A percentile compares a stretch with the other conserved stretches of the same genome.
phyloP scores from a whole-genome alignment of 2,797 vertebrate genomes.

The Craterocephalus amniculus region DNA sequence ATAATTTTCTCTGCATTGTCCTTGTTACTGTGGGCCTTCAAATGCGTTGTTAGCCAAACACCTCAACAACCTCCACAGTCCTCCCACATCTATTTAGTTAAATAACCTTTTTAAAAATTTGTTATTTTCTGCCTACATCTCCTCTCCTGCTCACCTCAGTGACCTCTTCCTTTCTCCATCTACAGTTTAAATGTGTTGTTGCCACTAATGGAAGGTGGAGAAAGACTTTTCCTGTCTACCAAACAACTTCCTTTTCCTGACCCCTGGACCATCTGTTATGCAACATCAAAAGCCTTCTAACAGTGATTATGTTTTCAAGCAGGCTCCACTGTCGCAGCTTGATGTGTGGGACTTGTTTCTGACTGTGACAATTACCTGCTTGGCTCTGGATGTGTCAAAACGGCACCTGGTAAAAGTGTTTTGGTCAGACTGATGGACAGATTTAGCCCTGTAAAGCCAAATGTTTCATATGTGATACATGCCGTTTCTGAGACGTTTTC shows the following conservation, averaged over 20 bases:
- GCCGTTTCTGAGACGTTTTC: too few species aligned
- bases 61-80: background rate
- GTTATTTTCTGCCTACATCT: conserved; percentile 26
- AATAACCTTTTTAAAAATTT: conserved; percentile 14
- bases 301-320: conserved; percentile 26
- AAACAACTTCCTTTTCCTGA: conserved; percentile 84
- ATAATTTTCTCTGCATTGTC: background rate
- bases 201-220: conserved; percentile 77
- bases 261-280: conserved; percentile 51
- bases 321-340: background rate
- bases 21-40: background rate
- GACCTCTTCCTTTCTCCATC: conserved; percentile 67
- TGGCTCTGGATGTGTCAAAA: background rate
- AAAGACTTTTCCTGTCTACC: conserved; percentile 86
- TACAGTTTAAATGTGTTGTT: conserved; percentile 77
- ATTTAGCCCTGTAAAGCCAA: too few species aligned
- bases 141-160: conserved; percentile 21
- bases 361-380: background rate
- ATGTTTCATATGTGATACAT: too few species aligned
- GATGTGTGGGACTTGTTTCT: background rate
- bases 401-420: background rate
- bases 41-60: conserved; percentile 1
- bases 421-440: background rate
- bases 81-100: conserved; percentile 7
- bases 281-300: conserved; percentile 30